Evolutionary conservation across 2,797 vertebrate genomes (phyloP), one percentile per base, ranked within the genome.

Genomic region (Philypnodon macrostomus): DNA sequence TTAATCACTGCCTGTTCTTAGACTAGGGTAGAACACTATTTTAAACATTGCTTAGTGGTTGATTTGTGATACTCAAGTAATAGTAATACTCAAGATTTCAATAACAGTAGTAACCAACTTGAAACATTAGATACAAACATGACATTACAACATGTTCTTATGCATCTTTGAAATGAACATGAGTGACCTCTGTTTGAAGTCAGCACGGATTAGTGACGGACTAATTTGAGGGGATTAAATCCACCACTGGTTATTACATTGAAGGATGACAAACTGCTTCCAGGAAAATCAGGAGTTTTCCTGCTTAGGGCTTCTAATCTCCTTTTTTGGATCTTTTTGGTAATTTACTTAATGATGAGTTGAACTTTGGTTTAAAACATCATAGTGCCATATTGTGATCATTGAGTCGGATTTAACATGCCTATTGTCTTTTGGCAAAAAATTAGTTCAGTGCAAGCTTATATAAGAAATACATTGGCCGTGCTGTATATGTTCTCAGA

Each of bases 201-300:
- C 84, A 85, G 79, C 38, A 64, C 67, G 81, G 85, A 87, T 87
- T 89, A 89, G 77, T 60, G 41, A 67, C 66, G 76, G 78, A 88
- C 84, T 88, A 83, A 88, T 88, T 86, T 87, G 70, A 81, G 52
- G 70, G 81, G 80, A 87, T 88, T 90, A 88, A 88, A 84, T 77
- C 82, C 70, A 84, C 61, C 63, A 79, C 76, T 81, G 75, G 68
- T 68, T 87, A 75, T 87, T 78, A 70, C 75, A 73, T 81, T 76
- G 74, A 75, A 60, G 67, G 79, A 84, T 79, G 75, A 79, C 77
- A 80, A 79, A 86, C 65, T 71, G 75, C 68, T 83, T 86, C 82
- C 77, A 83, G 78, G 85, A 85, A 87, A 84, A 85, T 83, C 73
- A 74, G 72, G 69, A 84, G 78, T 79, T 83, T 74, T 84, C 47